A percentile compares a stretch with the other conserved stretches of the same genome.
Evolutionary conservation across 2,888 invertebrate species (phyloP).

Genomic region (Colostygia pectinataria): DNA sequence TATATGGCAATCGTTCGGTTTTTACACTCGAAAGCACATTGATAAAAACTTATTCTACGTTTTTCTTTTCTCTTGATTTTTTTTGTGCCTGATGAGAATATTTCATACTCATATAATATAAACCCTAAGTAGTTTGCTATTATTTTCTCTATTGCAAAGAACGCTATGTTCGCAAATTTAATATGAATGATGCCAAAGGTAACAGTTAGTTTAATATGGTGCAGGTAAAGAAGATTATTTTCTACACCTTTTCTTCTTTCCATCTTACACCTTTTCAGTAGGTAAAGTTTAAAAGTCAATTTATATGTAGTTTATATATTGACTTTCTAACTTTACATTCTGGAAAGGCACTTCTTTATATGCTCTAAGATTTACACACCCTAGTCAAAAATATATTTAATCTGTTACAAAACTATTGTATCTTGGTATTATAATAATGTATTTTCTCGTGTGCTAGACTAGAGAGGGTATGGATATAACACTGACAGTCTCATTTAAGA

Average conservation of each 20-base stretch:
- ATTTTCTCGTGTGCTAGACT: slow-evolving; percentile 34
- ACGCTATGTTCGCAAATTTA: neutral
- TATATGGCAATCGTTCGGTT: slow-evolving; percentile 68
- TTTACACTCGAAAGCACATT: slow-evolving; percentile 34
- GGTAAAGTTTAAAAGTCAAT: too few relatives aligned
- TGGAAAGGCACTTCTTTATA: neutral
- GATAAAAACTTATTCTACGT: slow-evolving; percentile 24
- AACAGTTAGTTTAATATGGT: too few relatives aligned
- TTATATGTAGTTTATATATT: too few relatives aligned
- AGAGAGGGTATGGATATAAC: slow-evolving; percentile 28
- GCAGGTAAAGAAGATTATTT: too few relatives aligned
- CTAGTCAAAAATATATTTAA: slow-evolving; percentile 8
- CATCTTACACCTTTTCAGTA: too few relatives aligned
- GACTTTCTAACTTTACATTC: too few relatives aligned
- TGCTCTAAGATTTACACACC: neutral
- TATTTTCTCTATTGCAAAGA: neutral
- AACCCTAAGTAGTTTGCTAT: neutral
- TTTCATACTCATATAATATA: neutral
- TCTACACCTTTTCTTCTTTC: too few relatives aligned
- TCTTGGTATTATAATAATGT: neutral
- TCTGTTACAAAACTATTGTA: slow-evolving; percentile 3
- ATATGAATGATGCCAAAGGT: neutral
- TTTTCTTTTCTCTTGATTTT: slow-evolving; percentile 12
- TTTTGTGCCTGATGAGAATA: slow-evolving; percentile 12
- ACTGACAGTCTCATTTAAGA: slow-evolving; percentile 25